Percentiles rank a stretch among this genome's conserved stretches.
These are phyloP conservation scores for Philereme vetulata DNA, from an alignment of 2,888 invertebrate species.

Conservation along the genomic window DNA sequence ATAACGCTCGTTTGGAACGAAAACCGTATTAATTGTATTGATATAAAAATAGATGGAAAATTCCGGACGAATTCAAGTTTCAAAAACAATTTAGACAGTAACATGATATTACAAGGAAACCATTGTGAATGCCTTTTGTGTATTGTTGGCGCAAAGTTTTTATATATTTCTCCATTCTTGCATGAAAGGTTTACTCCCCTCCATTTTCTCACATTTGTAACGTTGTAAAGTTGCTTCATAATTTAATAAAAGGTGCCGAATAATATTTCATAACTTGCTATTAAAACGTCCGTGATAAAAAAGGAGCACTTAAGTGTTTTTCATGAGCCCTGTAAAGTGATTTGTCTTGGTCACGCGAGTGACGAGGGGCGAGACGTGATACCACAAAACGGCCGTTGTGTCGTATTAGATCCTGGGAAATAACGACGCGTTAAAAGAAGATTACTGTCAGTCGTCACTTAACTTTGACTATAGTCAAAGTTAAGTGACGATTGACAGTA, in stretches of 20 bases:
- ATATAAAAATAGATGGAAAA: background rate
- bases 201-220: too few relatives aligned
- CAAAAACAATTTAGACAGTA: background rate
- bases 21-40: background rate
- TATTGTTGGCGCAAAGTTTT: too few relatives aligned
- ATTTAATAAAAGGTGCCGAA: conserved; percentile 1
- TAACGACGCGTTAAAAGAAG: conserved; percentile 4
- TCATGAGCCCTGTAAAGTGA: conserved; percentile 33
- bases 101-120: background rate
- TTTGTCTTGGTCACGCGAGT: conserved; percentile 48
- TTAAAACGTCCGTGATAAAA: conserved; percentile 26
- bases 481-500: background rate
- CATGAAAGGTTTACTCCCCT: too few relatives aligned
- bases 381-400: conserved; percentile 25
- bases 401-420: conserved; percentile 16
- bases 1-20: background rate
- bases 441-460: background rate
- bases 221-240: background rate
- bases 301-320: conserved; percentile 39
- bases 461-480: background rate
- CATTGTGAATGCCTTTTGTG: too few relatives aligned
- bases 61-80: background rate
- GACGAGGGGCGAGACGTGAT: conserved; percentile 33
- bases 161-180: too few relatives aligned
- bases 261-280: conserved; percentile 13